phyloP scores from a whole-genome alignment of 2,113 vertebrate genomes.

The Ranitomeya imitator region DNA sequence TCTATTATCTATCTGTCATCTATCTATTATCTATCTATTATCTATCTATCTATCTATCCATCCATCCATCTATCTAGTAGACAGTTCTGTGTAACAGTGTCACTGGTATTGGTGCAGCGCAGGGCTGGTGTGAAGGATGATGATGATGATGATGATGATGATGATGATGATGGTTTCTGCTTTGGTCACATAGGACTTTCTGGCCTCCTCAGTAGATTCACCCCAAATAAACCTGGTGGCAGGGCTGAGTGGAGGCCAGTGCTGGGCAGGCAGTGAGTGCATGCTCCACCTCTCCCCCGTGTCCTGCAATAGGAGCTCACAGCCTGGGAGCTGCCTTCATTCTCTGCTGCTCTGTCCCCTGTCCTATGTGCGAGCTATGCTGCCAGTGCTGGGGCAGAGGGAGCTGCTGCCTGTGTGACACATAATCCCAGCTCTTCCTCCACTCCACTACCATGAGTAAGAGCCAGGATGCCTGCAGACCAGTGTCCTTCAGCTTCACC shows the following conservation, averaged over 20 bases:
- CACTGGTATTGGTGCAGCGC: background rate
- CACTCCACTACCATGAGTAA: slow-evolving; percentile 47
- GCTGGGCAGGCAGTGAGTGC: background rate
- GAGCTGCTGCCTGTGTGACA: background rate
- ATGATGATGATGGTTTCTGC: background rate
- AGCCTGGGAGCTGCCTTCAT: slow-evolving; percentile 3
- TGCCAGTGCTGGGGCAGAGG: background rate
- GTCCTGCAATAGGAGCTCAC: slow-evolving; percentile 12
- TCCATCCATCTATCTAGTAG: no score
- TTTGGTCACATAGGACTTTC: background rate
- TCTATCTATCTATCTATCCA: no score
- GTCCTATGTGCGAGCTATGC: slow-evolving; percentile 2
- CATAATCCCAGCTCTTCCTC: background rate
- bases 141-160: background rate
- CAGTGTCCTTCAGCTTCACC: slow-evolving; percentile 60
- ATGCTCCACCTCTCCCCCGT: background rate
- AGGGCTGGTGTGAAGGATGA: background rate
- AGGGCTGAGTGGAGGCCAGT: background rate
- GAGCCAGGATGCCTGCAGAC: slow-evolving; percentile 41
- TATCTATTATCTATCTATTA: no score
- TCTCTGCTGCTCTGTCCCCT: background rate
- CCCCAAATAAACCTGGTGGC: background rate
- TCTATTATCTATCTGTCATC: no score
- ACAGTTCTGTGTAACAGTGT: background rate
- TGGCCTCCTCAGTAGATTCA: background rate